Evolutionary conservation across 2,797 vertebrate genomes (phyloP).

Genomic region (Basileuterus tristriatus): DNA sequence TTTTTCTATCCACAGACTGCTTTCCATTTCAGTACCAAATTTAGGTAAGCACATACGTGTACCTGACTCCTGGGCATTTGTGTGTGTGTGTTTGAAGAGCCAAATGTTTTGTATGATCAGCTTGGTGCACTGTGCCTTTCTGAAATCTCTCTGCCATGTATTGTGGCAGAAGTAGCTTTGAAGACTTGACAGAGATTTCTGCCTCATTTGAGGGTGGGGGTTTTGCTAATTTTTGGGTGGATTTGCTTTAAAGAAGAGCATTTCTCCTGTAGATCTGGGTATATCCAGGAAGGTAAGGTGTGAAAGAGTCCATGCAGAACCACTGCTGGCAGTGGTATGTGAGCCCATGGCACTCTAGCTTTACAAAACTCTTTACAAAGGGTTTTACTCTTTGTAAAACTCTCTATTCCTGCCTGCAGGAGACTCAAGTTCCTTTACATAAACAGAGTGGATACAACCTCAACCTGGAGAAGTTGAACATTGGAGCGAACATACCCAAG

Average conservation of each 20-base stretch:
- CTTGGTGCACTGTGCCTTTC: fast-evolving
- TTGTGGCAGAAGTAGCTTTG: background rate
- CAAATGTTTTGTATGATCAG: background rate
- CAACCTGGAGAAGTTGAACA: background rate
- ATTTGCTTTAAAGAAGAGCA: background rate
- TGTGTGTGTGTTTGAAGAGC: background rate
- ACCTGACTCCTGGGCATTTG: background rate
- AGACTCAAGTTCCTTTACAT: background rate
- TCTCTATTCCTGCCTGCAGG: background rate
- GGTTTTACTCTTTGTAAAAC: background rate
- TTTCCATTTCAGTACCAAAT: slow-evolving; percentile 70
- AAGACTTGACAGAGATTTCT: background rate
- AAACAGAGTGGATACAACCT: background rate
- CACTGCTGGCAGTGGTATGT: background rate
- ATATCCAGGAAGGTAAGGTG: fast-evolving
- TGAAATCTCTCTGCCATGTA: background rate
- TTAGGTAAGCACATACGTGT: slow-evolving; percentile 68
- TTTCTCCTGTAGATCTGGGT: background rate
- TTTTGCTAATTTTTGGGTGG: background rate
- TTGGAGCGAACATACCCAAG: fast-evolving
- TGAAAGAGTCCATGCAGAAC: background rate
- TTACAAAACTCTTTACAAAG: background rate
- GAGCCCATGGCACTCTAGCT: background rate
- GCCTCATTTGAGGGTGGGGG: background rate
- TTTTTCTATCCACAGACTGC: slow-evolving; percentile 48